Base-by-base conservation (phyloP, 2,797 vertebrate species). In the Chromis chromis region DNA sequence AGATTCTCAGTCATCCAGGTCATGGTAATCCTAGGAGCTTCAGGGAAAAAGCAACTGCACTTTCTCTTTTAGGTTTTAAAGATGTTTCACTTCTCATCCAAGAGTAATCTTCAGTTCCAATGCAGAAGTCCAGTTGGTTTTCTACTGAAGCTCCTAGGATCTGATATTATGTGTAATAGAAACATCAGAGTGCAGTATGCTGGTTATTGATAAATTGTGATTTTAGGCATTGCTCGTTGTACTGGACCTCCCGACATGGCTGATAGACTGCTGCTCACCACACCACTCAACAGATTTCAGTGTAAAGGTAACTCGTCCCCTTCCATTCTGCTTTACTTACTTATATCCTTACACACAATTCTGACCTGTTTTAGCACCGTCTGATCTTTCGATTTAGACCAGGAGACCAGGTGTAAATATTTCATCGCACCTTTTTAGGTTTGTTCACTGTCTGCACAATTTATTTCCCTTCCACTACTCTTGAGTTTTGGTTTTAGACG, bases 221-320 rank as follows among this genome's bases (percentile, higher is more conserved):
- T 69, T 84, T 49, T 40, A 93, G 92, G 92, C n/a, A 99, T 99
- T 3, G 98, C 98, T 53, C 97, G 98, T 56, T 99, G 98, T 82
- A 96, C 95, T 0, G 96, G 96, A 71, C 98, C 98, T 0, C 95
- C 97, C 0, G 89, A 97, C 89, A 99, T 99, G 98, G 95, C 94
- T 0, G 98, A 99, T 93, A 94, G 97, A 61, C 95, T 99, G 7
- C 94, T 99, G 84, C 96, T 99, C 76, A 99, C 98, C 54, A 99
- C 98, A 0, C 98, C 98, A 0, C 95, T 96, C 6, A 97, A 97
- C 91, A 94, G 94, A 80, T 99, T 99, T 90, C 97, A 97, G 91
- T 99, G 98, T 94, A 98, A 96, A 94, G 98, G 98, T 99, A 63
- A 79, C 62, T 25, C 14, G 7, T n/a, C 44, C 49, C 8, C 24